Conservation (phyloP, 2,797 vertebrate species). For the Vipera ursinii region DNA sequence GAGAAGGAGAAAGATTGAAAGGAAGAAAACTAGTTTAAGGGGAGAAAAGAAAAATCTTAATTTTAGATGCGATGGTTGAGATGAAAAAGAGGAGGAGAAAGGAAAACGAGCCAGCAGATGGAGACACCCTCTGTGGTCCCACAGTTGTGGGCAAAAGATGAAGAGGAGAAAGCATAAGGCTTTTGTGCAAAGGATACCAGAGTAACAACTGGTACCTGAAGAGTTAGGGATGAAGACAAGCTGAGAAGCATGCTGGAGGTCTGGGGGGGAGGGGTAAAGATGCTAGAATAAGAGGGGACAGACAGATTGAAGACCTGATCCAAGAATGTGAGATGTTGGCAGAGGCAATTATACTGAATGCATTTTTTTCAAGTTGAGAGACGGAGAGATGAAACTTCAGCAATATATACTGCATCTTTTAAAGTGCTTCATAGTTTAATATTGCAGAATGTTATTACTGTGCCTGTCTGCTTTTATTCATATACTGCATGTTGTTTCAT, state of each 20-base stretch:
- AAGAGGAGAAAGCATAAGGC: neutral
- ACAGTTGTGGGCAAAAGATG: neutral
- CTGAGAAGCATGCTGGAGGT: neutral
- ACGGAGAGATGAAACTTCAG: neutral
- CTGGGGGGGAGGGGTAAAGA: neutral
- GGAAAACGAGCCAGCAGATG: neutral
- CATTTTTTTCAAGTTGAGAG: neutral
- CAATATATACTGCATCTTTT: neutral
- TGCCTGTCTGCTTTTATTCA: neutral
- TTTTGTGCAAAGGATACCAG: neutral
- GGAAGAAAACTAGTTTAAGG: neutral
- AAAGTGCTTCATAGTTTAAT: neutral
- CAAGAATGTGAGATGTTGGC: neutral
- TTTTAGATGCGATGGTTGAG: neutral
- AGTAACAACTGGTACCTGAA: neutral
- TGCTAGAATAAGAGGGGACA: neutral
- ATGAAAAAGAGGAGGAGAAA: neutral
- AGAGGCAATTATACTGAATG: neutral
- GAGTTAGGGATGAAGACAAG: neutral
- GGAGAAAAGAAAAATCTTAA: neutral
- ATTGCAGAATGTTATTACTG: neutral
- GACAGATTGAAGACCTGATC: neutral
- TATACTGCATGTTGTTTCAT: neutral
- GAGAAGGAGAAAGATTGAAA: neutral
- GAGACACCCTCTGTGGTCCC: neutral